Conservation (phyloP, 37 sponge, comb jelly and placozoan species). For the Eunapius fragilis region DNA sequence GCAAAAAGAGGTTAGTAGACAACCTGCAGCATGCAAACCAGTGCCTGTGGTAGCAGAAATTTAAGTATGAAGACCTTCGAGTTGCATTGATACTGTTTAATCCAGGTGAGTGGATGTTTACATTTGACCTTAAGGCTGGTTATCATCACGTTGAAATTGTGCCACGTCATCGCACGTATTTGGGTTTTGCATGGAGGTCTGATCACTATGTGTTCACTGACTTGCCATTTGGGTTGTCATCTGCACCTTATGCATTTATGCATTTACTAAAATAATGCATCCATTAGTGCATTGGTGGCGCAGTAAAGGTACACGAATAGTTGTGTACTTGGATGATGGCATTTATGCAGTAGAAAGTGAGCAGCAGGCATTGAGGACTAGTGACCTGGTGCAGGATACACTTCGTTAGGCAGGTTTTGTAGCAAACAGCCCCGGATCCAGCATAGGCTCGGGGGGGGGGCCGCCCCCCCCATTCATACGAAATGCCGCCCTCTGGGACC, state of each 20-base stretch:
- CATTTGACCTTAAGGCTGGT: slow-evolving; percentile 35
- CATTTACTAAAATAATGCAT: slow-evolving; percentile 39
- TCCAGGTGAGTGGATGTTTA: slow-evolving; percentile 18
- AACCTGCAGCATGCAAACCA: slow-evolving; percentile 17
- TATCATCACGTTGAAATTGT: slow-evolving; percentile 34
- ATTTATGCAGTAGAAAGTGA: neutral
- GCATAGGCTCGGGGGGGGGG: too few species aligned
- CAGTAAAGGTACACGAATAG: slow-evolving; percentile 6
- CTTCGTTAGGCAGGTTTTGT: slow-evolving; percentile 14
- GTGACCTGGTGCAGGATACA: neutral
- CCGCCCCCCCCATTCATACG: too few species aligned
- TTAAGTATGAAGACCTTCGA: slow-evolving; percentile 57
- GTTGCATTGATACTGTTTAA: slow-evolving; percentile 1
- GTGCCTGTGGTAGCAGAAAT: slow-evolving; percentile 17
- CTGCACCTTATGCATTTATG: slow-evolving; percentile 30
- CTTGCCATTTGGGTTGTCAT: slow-evolving; percentile 38
- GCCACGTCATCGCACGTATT: too few species aligned
- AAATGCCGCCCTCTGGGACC: too few species aligned
- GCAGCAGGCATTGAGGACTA: neutral
- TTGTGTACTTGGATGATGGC: slow-evolving; percentile 35
- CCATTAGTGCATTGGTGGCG: slow-evolving; percentile 29
- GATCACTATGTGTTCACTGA: slow-evolving; percentile 20
- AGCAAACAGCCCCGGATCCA: too few species aligned
- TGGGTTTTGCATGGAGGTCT: slow-evolving; percentile 35
- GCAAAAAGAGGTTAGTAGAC: slow-evolving; percentile 24